Conservation (phyloP, 2,888 invertebrate species). For the Busseola fusca region DNA sequence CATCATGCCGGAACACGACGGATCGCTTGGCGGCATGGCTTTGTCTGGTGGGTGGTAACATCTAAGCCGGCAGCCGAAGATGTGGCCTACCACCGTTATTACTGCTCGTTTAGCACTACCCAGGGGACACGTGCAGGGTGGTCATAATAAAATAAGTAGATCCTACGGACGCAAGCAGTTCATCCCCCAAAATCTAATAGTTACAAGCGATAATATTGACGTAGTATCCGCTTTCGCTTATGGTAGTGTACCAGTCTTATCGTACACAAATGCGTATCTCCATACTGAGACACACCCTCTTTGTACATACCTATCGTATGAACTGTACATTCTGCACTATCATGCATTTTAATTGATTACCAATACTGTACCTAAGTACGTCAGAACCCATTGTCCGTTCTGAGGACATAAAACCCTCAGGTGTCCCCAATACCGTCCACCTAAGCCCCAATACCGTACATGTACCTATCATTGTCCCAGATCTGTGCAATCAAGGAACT, state of each 20-base stretch:
- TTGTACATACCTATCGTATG: conserved; percentile 36
- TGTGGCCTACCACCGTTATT: too few relatives aligned
- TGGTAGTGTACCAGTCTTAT: conserved; percentile 35
- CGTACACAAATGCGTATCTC: conserved; percentile 57
- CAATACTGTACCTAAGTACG: conserved; percentile 25
- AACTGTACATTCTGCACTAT: conserved; percentile 23
- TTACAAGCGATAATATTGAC: conserved; percentile 29
- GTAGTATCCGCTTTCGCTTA: conserved; percentile 40
- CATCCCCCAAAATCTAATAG: neutral
- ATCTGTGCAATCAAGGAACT: conserved; percentile 75
- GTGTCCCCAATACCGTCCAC: conserved; percentile 31
- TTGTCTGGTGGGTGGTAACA: too few relatives aligned
- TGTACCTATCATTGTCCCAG: conserved; percentile 68
- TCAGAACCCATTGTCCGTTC: neutral
- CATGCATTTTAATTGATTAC: conserved; percentile 58
- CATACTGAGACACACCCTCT: conserved; percentile 59
- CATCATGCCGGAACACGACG: too few relatives aligned
- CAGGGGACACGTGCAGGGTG: too few relatives aligned
- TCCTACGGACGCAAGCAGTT: too few relatives aligned
- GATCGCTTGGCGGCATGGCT: too few relatives aligned
- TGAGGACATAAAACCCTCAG: conserved; percentile 12
- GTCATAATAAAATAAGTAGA: too few relatives aligned
- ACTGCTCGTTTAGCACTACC: too few relatives aligned
- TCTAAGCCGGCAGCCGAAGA: too few relatives aligned
- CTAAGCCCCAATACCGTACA: conserved; percentile 31